These are phyloP conservation scores for Macrotrachela quadricornifera DNA, from an alignment of 1,140 invertebrate species.

Conservation along the genomic window DNA sequence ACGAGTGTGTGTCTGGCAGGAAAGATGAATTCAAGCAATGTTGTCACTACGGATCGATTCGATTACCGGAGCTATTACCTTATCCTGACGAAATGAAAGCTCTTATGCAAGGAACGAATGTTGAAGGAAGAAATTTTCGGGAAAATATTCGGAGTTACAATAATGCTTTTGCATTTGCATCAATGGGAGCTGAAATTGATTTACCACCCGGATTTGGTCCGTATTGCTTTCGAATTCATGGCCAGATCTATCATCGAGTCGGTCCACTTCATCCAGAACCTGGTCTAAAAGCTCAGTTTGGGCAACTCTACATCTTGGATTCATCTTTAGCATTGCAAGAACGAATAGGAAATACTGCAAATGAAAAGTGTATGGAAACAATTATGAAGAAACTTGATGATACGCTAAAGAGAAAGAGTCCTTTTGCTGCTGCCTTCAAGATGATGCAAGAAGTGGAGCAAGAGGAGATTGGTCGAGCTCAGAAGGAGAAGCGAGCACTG, in stretches of 20 bases:
- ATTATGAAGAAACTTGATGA: background rate
- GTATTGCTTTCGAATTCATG: background rate
- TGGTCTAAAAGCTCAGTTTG: background rate
- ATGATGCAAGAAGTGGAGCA: background rate
- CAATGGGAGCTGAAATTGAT: background rate
- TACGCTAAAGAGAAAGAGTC: background rate
- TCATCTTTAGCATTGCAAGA: background rate
- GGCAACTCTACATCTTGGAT: conserved; percentile 6
- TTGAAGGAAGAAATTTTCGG: background rate
- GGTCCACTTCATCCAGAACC: background rate
- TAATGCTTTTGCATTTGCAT: background rate
- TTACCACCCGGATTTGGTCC: background rate
- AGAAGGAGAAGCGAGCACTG: background rate
- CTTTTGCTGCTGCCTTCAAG: background rate
- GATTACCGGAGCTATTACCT: no score
- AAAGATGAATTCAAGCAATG: no score
- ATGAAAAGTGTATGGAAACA: background rate
- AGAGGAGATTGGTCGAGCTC: no score
- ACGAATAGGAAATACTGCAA: background rate
- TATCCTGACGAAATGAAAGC: no score
- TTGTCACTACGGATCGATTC: no score
- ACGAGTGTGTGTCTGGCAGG: no score
- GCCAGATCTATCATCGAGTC: background rate
- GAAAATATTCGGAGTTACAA: background rate
- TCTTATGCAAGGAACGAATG: no score